A percentile compares a stretch with the other conserved stretches of the same genome.
phyloP scores from a whole-genome alignment of 2,113 vertebrate genomes.

The Paralichthys olivaceus region DNA sequence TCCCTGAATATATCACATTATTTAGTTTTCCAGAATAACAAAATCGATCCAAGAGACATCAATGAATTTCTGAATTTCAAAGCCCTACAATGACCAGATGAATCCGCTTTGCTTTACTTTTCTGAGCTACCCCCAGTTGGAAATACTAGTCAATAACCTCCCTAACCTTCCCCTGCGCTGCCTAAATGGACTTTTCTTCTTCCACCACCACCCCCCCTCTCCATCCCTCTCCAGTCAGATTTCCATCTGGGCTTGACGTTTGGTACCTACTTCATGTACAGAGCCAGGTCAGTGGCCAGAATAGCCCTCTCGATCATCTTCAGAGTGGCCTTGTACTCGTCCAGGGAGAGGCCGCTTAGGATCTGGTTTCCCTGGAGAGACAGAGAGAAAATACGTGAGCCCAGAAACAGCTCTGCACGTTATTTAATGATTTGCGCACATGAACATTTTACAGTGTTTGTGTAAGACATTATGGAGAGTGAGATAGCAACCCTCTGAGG shows the following conservation, averaged over 20 bases:
- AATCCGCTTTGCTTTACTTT: not conserved
- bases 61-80: not conserved
- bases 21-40: not conserved
- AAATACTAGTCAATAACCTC: not conserved
- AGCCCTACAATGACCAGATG: not conserved
- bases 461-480: not conserved
- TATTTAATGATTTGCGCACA: not conserved
- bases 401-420: not conserved
- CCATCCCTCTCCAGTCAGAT: not conserved
- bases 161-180: not conserved
- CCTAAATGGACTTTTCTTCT: not conserved
- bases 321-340: constrained; percentile 93
- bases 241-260: constrained; percentile 55
- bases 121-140: not conserved
- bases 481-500: constrained; percentile 1
- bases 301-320: constrained; percentile 98
- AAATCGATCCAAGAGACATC: not conserved
- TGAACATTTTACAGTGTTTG: not conserved
- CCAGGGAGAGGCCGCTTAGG: constrained; percentile 92
- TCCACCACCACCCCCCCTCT: not conserved
- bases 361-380: constrained; percentile 94
- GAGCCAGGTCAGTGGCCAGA: constrained; percentile 94
- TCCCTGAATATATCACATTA: too few species aligned
- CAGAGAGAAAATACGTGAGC: not conserved
- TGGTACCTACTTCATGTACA: constrained; percentile 95